Evolutionary conservation across 2,797 vertebrate genomes (phyloP), one percentile per base, ranked within the genome.

Genomic region (Telmatherina bonti): DNA sequence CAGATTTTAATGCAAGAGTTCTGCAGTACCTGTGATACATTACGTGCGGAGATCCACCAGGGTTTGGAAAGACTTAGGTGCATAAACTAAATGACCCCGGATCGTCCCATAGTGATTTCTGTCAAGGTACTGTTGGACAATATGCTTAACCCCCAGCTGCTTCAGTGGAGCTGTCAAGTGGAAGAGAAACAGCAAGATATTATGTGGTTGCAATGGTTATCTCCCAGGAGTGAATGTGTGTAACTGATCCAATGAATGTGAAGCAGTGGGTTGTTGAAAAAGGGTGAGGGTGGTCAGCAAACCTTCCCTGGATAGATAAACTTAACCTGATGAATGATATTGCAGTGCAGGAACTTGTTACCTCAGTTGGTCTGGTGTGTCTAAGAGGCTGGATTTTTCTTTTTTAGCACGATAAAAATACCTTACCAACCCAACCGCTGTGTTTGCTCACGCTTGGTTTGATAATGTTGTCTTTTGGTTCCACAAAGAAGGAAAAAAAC

Each of bases 121-220:
- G 85, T 83, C 62, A 79, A 84, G 82, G 79, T 83, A 49, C 73
- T 82, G 76, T 83, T 85, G 73, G 85, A 82, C 78, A 85, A 62
- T 78, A 73, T 62, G 38, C 64, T 86, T 87, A 84, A 88, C 81
- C 78, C 41, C 65, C 65, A 69, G 70, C 76, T 81, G 51, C 72
- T 84, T 60, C 55, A 65, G 54, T 38, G 47, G 61, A 86, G 69
- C 82, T 83, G 82, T 83, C 83, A 82, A 77, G 67, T 69, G 60
- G n/a, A 84, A 73, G 72, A 82, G 53, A 78, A 87, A 85, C 56
- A 51, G 71, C 66, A 24, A 82, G 62, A 77, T 78, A 84, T 84
- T 76, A 83, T 74, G 71, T 76, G 67, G 69, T 77, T 83, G 64
- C 47, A 59, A 55, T 73, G 76, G 73, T 77, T 82, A 62, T 78